Evolutionary conservation across 1,140 invertebrate species (phyloP).

Genomic region (Pseudomyrmex dendroicus): DNA sequence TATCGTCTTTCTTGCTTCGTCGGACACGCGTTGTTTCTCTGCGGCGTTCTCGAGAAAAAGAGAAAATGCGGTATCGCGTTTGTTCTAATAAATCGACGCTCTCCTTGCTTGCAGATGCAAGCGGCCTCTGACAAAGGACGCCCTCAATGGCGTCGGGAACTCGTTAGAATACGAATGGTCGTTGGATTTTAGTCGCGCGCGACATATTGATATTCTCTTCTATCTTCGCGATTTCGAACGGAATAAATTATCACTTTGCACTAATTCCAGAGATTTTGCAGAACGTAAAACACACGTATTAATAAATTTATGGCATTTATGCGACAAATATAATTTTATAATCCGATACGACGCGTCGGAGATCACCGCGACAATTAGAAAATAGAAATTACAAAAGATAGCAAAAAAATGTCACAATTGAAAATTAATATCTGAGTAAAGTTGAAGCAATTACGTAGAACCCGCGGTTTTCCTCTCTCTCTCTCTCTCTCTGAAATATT

Average conservation of each 20-base stretch:
- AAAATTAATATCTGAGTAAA: too few relatives aligned
- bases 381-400: not conserved
- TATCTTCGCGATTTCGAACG: not conserved
- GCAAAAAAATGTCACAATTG: not conserved
- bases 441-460: not conserved
- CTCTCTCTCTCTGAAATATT: not conserved
- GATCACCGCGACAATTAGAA: not conserved
- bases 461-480: not conserved
- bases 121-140: not conserved
- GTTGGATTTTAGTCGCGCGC: slow-evolving; percentile 10
- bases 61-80: slow-evolving; percentile 11
- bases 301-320: too few relatives aligned
- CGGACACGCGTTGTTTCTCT: slow-evolving; percentile 6
- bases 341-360: too few relatives aligned
- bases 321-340: too few relatives aligned
- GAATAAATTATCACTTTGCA: not conserved
- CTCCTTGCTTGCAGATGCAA: not conserved
- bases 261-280: not conserved
- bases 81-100: slow-evolving; percentile 14
- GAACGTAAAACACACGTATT: too few relatives aligned
- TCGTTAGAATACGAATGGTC: not conserved
- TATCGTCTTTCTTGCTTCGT: slow-evolving; percentile 37
- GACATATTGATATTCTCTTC: not conserved
- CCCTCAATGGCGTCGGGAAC: not conserved
- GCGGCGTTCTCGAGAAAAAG: slow-evolving; percentile 10